These are phyloP conservation scores for Hassar affinis DNA, from an alignment of 2,113 vertebrate genomes.

Conservation along the genomic window DNA sequence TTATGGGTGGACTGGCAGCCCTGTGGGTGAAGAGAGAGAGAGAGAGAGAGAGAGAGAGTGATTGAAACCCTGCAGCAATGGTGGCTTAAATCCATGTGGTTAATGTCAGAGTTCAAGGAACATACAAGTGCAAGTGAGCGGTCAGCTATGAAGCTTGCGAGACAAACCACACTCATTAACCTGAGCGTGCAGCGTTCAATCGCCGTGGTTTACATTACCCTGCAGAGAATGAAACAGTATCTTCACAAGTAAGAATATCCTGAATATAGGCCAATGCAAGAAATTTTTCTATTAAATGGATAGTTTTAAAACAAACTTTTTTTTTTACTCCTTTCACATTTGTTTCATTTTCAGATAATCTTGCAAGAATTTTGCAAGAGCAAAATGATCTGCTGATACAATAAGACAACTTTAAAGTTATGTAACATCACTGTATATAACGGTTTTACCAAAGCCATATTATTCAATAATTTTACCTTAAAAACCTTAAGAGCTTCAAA, in stretches of 20 bases:
- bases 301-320: not conserved
- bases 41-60: too few relatives aligned
- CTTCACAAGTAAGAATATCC: not conserved
- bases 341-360: not conserved
- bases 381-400: not conserved
- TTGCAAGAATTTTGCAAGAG: too few relatives aligned
- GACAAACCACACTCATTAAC: not conserved
- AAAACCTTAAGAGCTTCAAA: too few relatives aligned
- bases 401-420: not conserved
- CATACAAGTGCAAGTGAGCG: not conserved
- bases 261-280: not conserved
- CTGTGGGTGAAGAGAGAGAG: not conserved
- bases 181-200: not conserved
- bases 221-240: not conserved
- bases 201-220: not conserved
- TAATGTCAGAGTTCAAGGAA: conserved; percentile 20
- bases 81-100: not conserved
- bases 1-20: not conserved
- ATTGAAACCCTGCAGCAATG: not conserved
- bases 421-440: too few relatives aligned
- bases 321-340: not conserved
- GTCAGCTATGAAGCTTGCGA: not conserved
- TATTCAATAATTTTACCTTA: too few relatives aligned
- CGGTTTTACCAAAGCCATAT: too few relatives aligned
- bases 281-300: not conserved